Percentiles rank a stretch among this genome's conserved stretches.
Conservation (phyloP, 2,113 vertebrate genomes). For the Mesembrinibis cayennensis region DNA sequence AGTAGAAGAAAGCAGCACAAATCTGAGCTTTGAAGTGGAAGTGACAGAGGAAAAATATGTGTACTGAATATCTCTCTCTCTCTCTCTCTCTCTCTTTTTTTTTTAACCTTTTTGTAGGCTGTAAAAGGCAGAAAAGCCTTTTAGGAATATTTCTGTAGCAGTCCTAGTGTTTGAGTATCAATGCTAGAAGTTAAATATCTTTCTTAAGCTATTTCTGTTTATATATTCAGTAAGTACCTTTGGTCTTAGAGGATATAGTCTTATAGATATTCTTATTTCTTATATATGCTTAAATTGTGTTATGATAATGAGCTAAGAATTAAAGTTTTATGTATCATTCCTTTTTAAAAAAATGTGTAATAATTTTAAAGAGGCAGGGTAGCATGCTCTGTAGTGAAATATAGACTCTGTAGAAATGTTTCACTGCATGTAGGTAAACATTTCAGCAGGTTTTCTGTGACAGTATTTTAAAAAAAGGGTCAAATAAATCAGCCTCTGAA, state of each 20-base stretch:
- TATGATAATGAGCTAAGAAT: background rate
- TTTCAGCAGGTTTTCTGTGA: background rate
- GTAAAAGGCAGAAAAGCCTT: background rate
- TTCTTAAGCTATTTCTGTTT: background rate
- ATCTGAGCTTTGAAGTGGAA: background rate
- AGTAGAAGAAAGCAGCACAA: background rate
- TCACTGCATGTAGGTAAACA: background rate
- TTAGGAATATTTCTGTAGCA: background rate
- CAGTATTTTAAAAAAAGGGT: background rate
- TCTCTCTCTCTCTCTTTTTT: too few species aligned
- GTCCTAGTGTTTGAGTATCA: background rate
- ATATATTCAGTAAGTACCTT: conserved; percentile 11
- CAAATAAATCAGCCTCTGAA: background rate
- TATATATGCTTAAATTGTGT: background rate
- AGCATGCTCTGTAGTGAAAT: background rate
- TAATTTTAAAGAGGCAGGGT: background rate
- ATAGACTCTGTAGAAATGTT: background rate
- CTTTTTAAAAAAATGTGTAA: background rate
- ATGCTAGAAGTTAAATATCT: background rate
- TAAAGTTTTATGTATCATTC: background rate
- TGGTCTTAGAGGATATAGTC: background rate
- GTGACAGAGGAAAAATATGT: background rate
- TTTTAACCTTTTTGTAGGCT: background rate
- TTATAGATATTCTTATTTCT: background rate
- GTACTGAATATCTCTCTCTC: background rate